phyloP scores from a whole-genome alignment of 2,113 vertebrate species.

The Naja naja region DNA sequence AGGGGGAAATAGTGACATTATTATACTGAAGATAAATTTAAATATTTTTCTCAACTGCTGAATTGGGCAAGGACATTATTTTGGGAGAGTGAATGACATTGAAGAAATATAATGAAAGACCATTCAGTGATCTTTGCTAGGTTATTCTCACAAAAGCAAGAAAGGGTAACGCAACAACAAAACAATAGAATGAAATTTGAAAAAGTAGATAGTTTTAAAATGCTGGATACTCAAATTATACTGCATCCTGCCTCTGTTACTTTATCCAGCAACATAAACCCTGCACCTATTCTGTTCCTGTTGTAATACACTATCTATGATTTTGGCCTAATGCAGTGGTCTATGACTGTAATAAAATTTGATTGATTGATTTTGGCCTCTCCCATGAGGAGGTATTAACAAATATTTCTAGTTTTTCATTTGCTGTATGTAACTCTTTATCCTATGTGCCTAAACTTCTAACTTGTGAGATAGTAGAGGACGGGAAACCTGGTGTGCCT shows the following conservation, averaged over 20 bases:
- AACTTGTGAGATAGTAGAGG: background rate
- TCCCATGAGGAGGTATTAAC: background rate
- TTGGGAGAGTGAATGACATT: background rate
- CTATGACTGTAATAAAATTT: background rate
- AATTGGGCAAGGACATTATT: background rate
- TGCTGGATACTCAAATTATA: background rate
- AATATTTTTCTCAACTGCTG: background rate
- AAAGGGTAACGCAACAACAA: background rate
- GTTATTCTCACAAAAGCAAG: background rate
- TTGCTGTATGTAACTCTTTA: background rate
- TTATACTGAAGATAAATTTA: background rate
- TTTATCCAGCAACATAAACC: background rate
- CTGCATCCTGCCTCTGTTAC: background rate
- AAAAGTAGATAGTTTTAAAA: background rate
- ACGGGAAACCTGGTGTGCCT: rapidly evolving
- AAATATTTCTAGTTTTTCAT: background rate
- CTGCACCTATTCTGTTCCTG: background rate
- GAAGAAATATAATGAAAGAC: background rate
- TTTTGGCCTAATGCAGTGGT: background rate
- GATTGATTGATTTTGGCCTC: background rate
- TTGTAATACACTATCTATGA: background rate
- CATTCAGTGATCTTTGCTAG: background rate
- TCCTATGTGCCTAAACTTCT: background rate
- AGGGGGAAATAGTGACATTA: background rate
- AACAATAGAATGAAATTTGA: background rate